Evolutionary conservation across 2,888 invertebrate genomes (phyloP).

Genomic region (Heterodera filipjevi): DNA sequence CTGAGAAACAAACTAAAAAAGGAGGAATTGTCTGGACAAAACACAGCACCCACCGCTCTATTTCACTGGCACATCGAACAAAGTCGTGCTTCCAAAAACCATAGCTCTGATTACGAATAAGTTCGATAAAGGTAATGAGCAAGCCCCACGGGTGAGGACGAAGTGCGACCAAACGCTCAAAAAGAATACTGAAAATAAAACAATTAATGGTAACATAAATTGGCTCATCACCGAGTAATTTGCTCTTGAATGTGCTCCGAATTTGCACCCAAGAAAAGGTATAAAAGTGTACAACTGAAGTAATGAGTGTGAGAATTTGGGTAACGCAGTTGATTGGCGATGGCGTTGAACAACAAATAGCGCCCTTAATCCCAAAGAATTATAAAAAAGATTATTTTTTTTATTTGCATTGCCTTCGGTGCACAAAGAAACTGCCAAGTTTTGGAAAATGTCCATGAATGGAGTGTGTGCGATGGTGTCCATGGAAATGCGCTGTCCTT

Average conservation of each 20-base stretch:
- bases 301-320: constrained; percentile 99
- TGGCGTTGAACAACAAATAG: constrained; percentile 94
- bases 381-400: no score
- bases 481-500: constrained; percentile 88
- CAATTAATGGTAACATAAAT: no score
- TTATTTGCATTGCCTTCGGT: constrained; percentile 91
- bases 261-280: constrained; percentile 89
- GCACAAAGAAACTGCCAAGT: constrained; percentile 94
- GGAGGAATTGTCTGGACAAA: no score
- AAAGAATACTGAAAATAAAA: constrained; percentile 73
- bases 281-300: constrained; percentile 94
- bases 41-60: constrained; percentile 73
- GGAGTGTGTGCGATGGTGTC: constrained; percentile 97
- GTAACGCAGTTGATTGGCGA: constrained; percentile 96
- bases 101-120: constrained; percentile 96
- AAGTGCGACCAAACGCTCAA: constrained; percentile 95
- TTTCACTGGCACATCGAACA: constrained; percentile 98
- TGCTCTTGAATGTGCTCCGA: constrained; percentile 97
- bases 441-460: constrained; percentile 99
- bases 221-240: constrained; percentile 77
- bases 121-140: constrained; percentile 95
- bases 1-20: constrained; percentile 31
- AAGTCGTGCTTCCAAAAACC: constrained; percentile 99
- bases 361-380: constrained; percentile 69
- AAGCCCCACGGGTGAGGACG: constrained; percentile 99